Evolutionary conservation across 2,113 vertebrate species (phyloP).

Genomic region (Kryptolebias marmoratus): DNA sequence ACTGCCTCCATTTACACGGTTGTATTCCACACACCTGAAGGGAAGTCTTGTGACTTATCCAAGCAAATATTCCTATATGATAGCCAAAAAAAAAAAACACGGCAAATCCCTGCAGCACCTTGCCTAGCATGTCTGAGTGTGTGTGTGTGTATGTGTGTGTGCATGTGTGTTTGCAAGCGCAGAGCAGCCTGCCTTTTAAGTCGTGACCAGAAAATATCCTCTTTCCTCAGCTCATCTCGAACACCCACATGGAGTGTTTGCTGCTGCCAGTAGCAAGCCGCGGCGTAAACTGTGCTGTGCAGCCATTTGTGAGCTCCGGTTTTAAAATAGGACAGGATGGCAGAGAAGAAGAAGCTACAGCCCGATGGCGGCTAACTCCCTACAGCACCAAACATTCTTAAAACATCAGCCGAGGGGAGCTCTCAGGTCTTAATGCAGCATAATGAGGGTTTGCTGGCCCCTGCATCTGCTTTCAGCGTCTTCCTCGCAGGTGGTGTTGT

Average conservation of each 20-base stretch:
- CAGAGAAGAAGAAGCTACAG: neutral
- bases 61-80: too few species aligned
- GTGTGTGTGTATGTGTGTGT: too few species aligned
- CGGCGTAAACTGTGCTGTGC: conserved; percentile 10
- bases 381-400: conserved; percentile 10
- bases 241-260: conserved; percentile 53
- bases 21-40: conserved; percentile 32
- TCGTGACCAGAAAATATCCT: conserved; percentile 67
- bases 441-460: conserved; percentile 20
- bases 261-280: conserved; percentile 27
- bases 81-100: too few species aligned
- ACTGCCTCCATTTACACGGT: conserved; percentile 16
- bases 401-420: conserved; percentile 12
- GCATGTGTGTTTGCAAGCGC: conserved; percentile 9
- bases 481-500: conserved; percentile 28
- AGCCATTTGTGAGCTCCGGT: conserved; percentile 14
- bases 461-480: conserved; percentile 20
- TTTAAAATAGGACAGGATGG: neutral
- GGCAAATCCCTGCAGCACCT: too few species aligned
- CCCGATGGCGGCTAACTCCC: neutral
- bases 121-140: too few species aligned
- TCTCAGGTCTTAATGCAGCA: neutral
- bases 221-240: conserved; percentile 47
- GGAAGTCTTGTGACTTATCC: too few species aligned
- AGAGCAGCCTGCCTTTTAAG: conserved; percentile 33